Evolutionary conservation across 2,888 invertebrate genomes (phyloP).

Genomic region (Lasius platythorax): DNA sequence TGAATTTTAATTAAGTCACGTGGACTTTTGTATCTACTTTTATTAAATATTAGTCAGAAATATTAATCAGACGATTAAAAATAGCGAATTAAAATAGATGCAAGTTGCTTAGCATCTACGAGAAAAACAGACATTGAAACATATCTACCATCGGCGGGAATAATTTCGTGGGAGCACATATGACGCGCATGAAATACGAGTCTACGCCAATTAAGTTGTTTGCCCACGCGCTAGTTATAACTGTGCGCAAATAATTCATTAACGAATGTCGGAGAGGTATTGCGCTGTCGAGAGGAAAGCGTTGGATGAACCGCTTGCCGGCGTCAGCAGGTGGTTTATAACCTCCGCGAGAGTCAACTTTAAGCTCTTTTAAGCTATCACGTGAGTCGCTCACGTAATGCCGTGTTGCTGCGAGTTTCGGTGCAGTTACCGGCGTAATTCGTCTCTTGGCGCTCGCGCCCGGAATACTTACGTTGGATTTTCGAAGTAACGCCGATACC

Average conservation of each 20-base stretch:
- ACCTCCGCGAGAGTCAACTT: constrained; percentile 29
- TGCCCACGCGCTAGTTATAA: constrained; percentile 36
- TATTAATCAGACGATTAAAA: neutral
- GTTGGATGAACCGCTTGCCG: constrained; percentile 20
- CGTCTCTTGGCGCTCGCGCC: constrained; percentile 19
- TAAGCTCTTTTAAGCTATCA: constrained; percentile 38
- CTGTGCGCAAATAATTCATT: constrained; percentile 55
- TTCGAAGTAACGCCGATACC: constrained; percentile 69
- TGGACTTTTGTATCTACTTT: neutral
- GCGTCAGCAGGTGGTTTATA: constrained; percentile 51
- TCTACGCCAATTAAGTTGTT: constrained; percentile 52
- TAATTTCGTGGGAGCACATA: constrained; percentile 42
- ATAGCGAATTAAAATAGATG: neutral
- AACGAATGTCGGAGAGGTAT: constrained; percentile 32
- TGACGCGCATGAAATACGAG: constrained; percentile 48
- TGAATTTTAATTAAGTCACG: neutral
- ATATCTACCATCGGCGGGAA: neutral
- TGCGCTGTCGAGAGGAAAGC: neutral
- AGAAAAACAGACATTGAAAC: constrained; percentile 10
- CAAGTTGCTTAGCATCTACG: neutral
- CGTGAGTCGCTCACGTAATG: constrained; percentile 48
- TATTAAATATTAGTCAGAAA: neutral
- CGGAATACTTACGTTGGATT: constrained; percentile 68
- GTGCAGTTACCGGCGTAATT: constrained; percentile 23
- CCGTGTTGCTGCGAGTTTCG: constrained; percentile 23